Conservation (phyloP, 2,888 invertebrate species). For the Alloplasta piceator region DNA sequence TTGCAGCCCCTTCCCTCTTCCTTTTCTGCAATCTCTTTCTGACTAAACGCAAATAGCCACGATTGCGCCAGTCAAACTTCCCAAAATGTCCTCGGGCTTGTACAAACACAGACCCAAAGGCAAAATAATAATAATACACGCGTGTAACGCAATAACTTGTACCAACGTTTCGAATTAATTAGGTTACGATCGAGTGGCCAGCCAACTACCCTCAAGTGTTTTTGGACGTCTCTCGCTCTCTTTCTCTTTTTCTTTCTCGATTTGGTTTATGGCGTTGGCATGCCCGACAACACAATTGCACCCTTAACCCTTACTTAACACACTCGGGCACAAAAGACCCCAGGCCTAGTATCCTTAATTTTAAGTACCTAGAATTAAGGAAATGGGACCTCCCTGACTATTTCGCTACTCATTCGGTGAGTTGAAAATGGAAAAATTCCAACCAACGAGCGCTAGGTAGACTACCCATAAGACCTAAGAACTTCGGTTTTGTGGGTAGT, state of each 20-base stretch:
- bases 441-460: no score
- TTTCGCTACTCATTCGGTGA: no score
- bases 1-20: slow-evolving; percentile 1
- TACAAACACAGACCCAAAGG: neutral
- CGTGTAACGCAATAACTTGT: neutral
- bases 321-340: no score
- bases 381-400: no score
- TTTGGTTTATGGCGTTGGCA: no score
- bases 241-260: neutral
- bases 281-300: neutral
- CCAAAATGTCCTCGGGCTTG: slow-evolving; percentile 40
- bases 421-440: no score
- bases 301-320: no score
- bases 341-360: no score
- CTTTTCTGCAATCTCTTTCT: slow-evolving; percentile 3
- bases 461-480: no score
- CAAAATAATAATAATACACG: neutral
- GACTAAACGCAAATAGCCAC: slow-evolving; percentile 1
- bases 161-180: slow-evolving; percentile 60
- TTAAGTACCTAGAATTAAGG: no score
- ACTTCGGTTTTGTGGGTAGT: no score
- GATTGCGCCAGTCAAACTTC: slow-evolving; percentile 2
- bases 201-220: slow-evolving; percentile 26
- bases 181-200: slow-evolving; percentile 61
- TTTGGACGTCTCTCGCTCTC: neutral